These are phyloP conservation scores for Bombyx mandarina DNA, from an alignment of 1,140 invertebrate species.

Conservation along the genomic window DNA sequence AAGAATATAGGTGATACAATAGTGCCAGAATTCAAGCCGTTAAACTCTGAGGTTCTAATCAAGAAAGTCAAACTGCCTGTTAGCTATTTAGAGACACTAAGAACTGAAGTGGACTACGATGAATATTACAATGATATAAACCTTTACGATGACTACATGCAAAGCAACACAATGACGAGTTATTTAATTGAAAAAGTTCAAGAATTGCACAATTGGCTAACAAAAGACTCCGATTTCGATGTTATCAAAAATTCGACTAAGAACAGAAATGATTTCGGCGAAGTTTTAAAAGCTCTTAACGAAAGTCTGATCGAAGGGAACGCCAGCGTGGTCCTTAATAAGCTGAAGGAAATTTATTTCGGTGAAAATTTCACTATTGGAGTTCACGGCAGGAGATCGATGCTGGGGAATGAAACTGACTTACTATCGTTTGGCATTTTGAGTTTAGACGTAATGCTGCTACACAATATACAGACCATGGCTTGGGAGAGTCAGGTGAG, in stretches of 20 bases:
- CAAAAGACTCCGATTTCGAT: slow-evolving; percentile 45
- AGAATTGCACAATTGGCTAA: slow-evolving; percentile 69
- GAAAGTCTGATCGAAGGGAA: slow-evolving; percentile 65
- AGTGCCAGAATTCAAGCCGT: slow-evolving; percentile 46
- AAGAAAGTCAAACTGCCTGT: slow-evolving; percentile 25
- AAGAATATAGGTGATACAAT: slow-evolving; percentile 31
- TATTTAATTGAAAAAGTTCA: slow-evolving; percentile 66
- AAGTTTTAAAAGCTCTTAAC: slow-evolving; percentile 54
- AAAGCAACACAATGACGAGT: slow-evolving; percentile 56
- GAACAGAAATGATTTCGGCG: slow-evolving; percentile 35
- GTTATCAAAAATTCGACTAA: slow-evolving; percentile 19
- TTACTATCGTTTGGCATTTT: slow-evolving; percentile 72
- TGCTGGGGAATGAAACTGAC: slow-evolving; percentile 64
- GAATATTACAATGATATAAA: slow-evolving; percentile 59
- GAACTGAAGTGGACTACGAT: slow-evolving; percentile 30
- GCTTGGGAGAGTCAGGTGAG: slow-evolving; percentile 69
- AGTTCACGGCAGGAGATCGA: slow-evolving; percentile 36
- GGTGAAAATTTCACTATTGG: slow-evolving; percentile 39
- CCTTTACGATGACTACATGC: slow-evolving; percentile 56
- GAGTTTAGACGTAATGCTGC: slow-evolving; percentile 72
- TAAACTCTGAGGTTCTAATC: slow-evolving; percentile 23
- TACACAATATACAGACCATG: slow-evolving; percentile 74
- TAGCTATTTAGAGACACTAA: slow-evolving; percentile 27
- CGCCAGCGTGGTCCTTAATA: slow-evolving; percentile 55
- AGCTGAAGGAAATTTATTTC: slow-evolving; percentile 67